A percentile compares a stretch with the other conserved stretches of the same genome.
phyloP scores from a whole-genome alignment of 2,888 invertebrate genomes.

The Eurois occulta region DNA sequence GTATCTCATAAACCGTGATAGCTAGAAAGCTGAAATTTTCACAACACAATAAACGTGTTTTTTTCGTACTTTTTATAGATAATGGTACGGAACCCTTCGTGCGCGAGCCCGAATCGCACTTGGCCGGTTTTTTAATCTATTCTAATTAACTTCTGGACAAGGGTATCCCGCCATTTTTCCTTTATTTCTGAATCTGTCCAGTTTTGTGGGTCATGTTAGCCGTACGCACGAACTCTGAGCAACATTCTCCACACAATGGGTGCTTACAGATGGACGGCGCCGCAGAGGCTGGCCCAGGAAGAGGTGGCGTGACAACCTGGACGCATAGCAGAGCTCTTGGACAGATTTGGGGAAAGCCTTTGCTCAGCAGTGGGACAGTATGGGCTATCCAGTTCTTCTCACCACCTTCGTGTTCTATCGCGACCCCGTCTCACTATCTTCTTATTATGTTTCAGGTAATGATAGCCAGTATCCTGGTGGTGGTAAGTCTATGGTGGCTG shows the following conservation, averaged over 20 bases:
- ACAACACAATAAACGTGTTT: too few species aligned
- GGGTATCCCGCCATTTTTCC: neutral
- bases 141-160: neutral
- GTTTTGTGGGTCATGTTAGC: neutral
- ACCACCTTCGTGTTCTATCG: neutral
- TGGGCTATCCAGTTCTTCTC: neutral
- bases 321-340: neutral
- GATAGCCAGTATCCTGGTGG: slow-evolving; percentile 84
- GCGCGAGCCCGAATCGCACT: too few species aligned
- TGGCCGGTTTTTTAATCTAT: neutral
- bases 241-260: neutral
- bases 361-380: neutral
- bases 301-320: neutral
- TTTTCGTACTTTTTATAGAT: too few species aligned
- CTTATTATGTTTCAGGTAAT: slow-evolving; percentile 77
- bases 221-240: neutral
- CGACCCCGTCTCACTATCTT: neutral
- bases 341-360: neutral
- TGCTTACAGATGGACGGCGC: neutral
- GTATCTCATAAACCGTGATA: too few species aligned
- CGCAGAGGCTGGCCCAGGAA: neutral
- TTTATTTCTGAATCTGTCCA: neutral
- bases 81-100: too few species aligned
- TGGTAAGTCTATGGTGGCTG: slow-evolving; percentile 86
- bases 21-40: too few species aligned